phyloP scores from a whole-genome alignment of 2,113 vertebrate species.

The Ursus arctos region DNA sequence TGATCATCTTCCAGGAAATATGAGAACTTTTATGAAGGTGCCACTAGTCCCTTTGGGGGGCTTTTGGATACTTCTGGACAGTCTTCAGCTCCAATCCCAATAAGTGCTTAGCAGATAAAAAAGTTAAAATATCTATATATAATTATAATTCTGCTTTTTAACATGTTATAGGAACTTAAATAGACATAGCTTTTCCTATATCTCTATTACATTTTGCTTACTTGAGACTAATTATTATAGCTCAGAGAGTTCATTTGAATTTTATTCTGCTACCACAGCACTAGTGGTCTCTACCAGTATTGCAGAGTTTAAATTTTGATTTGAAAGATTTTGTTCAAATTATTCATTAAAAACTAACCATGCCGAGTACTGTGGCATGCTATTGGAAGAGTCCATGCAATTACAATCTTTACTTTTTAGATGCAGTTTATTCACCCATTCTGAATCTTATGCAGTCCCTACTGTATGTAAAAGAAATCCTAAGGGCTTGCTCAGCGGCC shows the following conservation, averaged over 20 bases:
- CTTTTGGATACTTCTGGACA: background rate
- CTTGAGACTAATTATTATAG: background rate
- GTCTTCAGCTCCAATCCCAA: background rate
- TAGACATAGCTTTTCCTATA: background rate
- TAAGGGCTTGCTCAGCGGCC: background rate
- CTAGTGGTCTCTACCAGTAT: background rate
- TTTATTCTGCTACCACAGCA: background rate
- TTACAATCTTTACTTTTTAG: background rate
- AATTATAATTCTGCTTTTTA: background rate
- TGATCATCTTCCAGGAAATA: background rate
- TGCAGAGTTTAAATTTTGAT: background rate
- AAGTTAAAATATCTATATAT: background rate
- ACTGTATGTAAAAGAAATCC: background rate
- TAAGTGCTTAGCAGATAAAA: background rate
- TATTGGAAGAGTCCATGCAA: background rate
- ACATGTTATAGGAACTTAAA: background rate
- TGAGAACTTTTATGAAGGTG: background rate
- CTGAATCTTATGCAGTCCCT: background rate
- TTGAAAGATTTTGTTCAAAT: background rate
- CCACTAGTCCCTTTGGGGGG: background rate
- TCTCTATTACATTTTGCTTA: background rate
- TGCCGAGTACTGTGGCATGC: background rate
- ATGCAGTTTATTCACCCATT: background rate
- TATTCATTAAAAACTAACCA: background rate
- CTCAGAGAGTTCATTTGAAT: background rate